Percentiles rank a stretch among this genome's conserved stretches.
Conservation (phyloP, 1,140 invertebrate species). For the Lycorma delicatula region DNA sequence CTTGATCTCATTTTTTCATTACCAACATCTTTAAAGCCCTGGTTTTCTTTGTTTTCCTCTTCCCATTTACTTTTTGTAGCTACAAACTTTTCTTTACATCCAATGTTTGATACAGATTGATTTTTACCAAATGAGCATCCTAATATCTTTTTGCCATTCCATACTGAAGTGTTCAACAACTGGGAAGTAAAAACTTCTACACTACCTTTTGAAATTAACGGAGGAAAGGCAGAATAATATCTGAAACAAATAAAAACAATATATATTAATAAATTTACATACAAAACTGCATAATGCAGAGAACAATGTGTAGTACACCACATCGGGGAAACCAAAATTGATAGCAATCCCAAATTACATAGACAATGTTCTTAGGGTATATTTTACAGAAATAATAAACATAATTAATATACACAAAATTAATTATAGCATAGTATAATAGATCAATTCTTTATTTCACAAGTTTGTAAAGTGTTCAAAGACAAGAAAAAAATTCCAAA, state of each 20-base stretch:
- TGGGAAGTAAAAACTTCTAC: background rate
- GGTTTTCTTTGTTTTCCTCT: constrained; percentile 25
- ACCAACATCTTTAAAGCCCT: constrained; percentile 7
- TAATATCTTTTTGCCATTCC: constrained; percentile 18
- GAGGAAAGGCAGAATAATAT: constrained; percentile 27
- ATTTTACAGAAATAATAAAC: no score
- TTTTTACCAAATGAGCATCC: constrained; percentile 15
- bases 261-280: no score
- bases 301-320: no score
- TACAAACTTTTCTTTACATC: constrained; percentile 17
- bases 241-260: constrained; percentile 13
- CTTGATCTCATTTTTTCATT: constrained; percentile 21
- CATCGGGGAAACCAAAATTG: no score
- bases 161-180: constrained; percentile 11
- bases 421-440: no score
- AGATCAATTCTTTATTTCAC: no score
- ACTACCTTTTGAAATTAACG: constrained; percentile 18
- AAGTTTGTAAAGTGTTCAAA: no score
- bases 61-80: constrained; percentile 9
- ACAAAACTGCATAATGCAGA: no score
- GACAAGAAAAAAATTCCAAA: no score
- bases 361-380: no score
- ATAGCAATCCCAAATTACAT: no score
- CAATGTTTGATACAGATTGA: constrained; percentile 15
- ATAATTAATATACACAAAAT: no score